Conservation (phyloP, 2,888 invertebrate genomes). For the Torymus aiolomorphi region DNA sequence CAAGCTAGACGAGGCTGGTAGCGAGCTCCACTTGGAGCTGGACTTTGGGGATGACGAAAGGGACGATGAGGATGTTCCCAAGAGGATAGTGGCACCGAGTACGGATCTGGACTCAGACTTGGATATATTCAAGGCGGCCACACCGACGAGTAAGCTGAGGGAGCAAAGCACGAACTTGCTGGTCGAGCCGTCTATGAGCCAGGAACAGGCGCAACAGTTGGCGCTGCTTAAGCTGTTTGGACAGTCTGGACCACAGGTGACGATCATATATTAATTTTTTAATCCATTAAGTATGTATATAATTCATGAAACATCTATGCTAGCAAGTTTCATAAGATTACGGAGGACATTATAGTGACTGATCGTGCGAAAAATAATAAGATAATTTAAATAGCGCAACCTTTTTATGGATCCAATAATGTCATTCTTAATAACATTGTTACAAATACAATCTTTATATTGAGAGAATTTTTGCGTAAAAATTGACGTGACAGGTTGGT, state of each 20-base stretch:
- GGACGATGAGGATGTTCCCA: conserved; percentile 74
- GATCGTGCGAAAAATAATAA: no score
- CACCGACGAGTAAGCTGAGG: conserved; percentile 75
- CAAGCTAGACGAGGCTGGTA: conserved; percentile 91
- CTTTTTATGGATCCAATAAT: no score
- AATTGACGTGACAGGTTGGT: no score
- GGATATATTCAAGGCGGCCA: conserved; percentile 80
- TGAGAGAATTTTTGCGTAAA: no score
- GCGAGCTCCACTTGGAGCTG: conserved; percentile 89
- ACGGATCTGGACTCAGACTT: conserved; percentile 81
- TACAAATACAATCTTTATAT: no score
- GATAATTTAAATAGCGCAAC: no score
- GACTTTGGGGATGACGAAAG: conserved; percentile 89
- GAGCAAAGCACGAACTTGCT: conserved; percentile 70
- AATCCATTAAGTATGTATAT: no score
- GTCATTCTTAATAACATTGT: no score
- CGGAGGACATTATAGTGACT: no score
- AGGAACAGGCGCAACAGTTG: conserved; percentile 86
- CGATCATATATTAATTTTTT: background rate
- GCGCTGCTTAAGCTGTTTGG: conserved; percentile 84
- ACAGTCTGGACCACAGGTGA: conserved; percentile 78
- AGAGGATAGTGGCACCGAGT: conserved; percentile 78
- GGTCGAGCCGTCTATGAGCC: conserved; percentile 72
- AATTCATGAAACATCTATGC: no score
- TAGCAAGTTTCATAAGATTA: no score